Conservation (phyloP, 2,797 vertebrate genomes). For the Leptodactylus fallax region DNA sequence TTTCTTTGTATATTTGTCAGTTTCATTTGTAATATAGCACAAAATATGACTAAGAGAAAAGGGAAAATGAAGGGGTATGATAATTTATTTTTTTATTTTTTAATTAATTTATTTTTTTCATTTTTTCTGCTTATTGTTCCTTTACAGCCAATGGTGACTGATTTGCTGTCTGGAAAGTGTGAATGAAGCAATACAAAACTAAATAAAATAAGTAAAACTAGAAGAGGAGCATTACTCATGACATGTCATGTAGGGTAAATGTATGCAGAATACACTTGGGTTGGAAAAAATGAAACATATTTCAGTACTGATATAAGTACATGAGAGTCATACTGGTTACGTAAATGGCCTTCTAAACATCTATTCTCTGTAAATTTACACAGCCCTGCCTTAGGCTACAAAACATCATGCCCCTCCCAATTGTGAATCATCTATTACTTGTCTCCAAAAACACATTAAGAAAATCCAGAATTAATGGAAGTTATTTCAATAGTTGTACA, state of each 20-base stretch:
- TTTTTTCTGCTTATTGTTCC: too few relatives aligned
- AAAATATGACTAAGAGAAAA: too few relatives aligned
- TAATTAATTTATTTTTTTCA: too few relatives aligned
- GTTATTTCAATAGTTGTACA: constrained; percentile 3
- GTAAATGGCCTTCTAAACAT: background rate
- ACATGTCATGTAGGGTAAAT: background rate
- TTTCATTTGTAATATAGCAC: too few relatives aligned
- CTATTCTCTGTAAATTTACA: background rate
- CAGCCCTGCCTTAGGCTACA: background rate
- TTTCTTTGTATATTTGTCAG: too few relatives aligned
- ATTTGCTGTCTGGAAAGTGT: background rate
- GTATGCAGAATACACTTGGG: background rate
- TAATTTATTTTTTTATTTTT: too few relatives aligned
- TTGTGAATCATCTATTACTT: constrained; percentile 10
- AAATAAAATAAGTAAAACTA: background rate
- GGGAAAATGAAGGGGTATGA: too few relatives aligned
- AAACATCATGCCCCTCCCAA: background rate
- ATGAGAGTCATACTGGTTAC: background rate
- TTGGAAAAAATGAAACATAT: background rate
- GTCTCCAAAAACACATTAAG: background rate
- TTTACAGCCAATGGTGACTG: too few relatives aligned
- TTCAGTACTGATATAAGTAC: background rate
- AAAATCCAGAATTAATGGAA: background rate
- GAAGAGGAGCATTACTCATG: background rate
- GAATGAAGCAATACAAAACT: background rate